Evolutionary conservation across 2,113 vertebrate species (phyloP).

Genomic region (Trinectes maculatus): DNA sequence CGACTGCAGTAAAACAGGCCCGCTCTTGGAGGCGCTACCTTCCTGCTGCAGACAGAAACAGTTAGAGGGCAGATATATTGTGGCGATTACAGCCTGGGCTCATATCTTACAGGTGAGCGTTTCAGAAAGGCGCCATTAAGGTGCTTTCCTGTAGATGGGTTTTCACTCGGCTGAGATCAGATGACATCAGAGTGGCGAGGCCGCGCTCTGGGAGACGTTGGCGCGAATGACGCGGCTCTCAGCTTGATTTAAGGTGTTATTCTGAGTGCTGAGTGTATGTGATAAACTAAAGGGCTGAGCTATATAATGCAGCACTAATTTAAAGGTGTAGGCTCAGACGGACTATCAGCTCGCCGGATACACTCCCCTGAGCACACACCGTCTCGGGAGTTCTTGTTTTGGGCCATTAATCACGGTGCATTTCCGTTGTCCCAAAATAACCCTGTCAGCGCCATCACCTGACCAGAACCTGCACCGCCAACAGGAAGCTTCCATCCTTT

Average conservation of each 20-base stretch:
- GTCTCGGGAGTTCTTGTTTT: conserved; percentile 56
- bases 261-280: conserved; percentile 56
- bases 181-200: conserved; percentile 58
- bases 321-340: conserved; percentile 58
- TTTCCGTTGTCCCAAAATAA: conserved; percentile 71
- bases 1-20: conserved; percentile 35
- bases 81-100: conserved; percentile 55
- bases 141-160: conserved; percentile 49
- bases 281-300: conserved; percentile 70
- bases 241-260: conserved; percentile 79
- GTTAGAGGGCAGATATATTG: conserved; percentile 64
- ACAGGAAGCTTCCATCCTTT: conserved; percentile 38
- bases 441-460: conserved; percentile 57
- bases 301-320: conserved; percentile 67
- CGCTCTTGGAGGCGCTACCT: conserved; percentile 23
- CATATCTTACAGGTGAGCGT: conserved; percentile 36
- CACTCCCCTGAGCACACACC: conserved; percentile 35
- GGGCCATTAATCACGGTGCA: conserved; percentile 66
- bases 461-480: conserved; percentile 48
- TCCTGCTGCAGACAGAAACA: conserved; percentile 55
- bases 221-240: conserved; percentile 63
- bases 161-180: conserved; percentile 56
- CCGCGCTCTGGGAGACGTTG: conserved; percentile 35
- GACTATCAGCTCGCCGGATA: conserved; percentile 43
- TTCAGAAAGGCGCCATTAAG: conserved; percentile 69